phyloP scores from a whole-genome alignment of 1,140 invertebrate species.

The Papilio polyxenes region DNA sequence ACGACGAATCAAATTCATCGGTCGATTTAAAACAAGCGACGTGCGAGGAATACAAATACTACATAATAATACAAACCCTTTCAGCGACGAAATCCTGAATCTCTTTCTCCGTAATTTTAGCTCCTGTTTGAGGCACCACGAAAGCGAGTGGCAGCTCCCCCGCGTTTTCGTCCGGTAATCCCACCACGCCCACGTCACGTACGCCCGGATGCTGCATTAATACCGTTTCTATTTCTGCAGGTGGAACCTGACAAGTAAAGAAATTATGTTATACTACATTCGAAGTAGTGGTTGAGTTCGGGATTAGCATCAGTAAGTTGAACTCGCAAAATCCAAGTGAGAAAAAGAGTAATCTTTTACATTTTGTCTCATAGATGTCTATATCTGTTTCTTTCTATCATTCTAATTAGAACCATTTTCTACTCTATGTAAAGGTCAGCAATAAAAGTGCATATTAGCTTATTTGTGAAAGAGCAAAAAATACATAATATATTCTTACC shows the following conservation, averaged over 20 bases:
- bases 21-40: no score
- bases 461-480: background rate
- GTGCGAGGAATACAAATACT: background rate
- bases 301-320: background rate
- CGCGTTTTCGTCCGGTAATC: conserved; percentile 77
- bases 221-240: conserved; percentile 86
- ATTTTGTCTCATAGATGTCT: background rate
- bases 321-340: background rate
- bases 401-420: background rate
- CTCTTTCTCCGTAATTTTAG: conserved; percentile 44
- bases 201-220: conserved; percentile 85
- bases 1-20: no score
- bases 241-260: conserved; percentile 42
- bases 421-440: background rate
- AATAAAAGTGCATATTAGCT: background rate
- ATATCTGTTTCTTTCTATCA: background rate
- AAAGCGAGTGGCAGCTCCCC: conserved; percentile 51
- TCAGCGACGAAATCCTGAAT: conserved; percentile 45
- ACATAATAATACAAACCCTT: conserved; percentile 36
- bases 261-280: background rate
- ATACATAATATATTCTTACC: conserved; percentile 63
- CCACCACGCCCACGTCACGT: conserved; percentile 87
- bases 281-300: background rate
- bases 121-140: conserved; percentile 48
- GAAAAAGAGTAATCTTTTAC: no score